Percentiles rank a stretch among this genome's conserved stretches.
These are phyloP conservation scores for Coreius guichenoti DNA, from an alignment of 2,797 vertebrate species.

Conservation along the genomic window DNA sequence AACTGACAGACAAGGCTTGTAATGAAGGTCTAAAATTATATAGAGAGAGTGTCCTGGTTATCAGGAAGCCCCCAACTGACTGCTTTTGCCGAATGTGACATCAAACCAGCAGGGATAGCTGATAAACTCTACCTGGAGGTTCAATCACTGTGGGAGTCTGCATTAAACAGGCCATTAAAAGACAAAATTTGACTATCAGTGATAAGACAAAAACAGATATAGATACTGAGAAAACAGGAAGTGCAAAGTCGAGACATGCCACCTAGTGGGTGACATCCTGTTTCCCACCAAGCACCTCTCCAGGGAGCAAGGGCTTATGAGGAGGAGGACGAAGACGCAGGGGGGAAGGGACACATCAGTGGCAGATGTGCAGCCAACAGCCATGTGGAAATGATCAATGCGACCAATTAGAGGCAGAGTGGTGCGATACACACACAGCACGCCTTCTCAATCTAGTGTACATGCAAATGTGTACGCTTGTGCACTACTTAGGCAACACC, in stretches of 20 bases:
- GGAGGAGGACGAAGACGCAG: not conserved
- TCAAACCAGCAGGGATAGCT: conserved; percentile 13
- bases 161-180: conserved; percentile 34
- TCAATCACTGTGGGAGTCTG: not conserved
- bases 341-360: conserved; percentile 44
- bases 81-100: conserved; percentile 8
- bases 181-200: conserved; percentile 15
- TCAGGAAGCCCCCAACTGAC: not conserved
- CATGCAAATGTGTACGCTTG: conserved; percentile 1
- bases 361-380: conserved; percentile 60
- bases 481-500: conserved; percentile 30
- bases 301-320: conserved; percentile 21
- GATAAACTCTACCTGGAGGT: conserved; percentile 31
- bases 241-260: conserved; percentile 33
- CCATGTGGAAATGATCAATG: conserved; percentile 67
- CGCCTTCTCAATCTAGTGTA: conserved; percentile 33
- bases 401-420: conserved; percentile 57
- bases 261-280: conserved; percentile 55
- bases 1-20: conserved; percentile 3
- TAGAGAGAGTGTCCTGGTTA: conserved; percentile 1
- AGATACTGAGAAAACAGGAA: conserved; percentile 47
- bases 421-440: conserved; percentile 29
- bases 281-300: conserved; percentile 54
- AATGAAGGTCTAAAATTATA: conserved; percentile 20
- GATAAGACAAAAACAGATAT: conserved; percentile 31